Evolutionary conservation across 2,797 vertebrate species (phyloP), one percentile per base, ranked within the genome.

Genomic region (Labroides dimidiatus): DNA sequence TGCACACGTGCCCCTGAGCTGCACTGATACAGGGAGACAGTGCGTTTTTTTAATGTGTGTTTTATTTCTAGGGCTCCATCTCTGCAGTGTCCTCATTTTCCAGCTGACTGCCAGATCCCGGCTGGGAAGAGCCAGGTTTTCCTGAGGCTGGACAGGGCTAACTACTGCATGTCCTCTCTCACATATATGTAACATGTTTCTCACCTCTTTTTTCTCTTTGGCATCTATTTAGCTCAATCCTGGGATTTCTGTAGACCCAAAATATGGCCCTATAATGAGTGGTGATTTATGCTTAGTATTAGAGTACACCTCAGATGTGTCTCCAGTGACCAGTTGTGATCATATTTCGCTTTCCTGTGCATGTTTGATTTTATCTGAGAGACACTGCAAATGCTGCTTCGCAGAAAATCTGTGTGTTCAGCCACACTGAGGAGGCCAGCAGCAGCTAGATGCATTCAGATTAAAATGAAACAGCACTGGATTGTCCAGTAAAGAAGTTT

Each of bases 11-110:
- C 80, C 86, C 82, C 87, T 84, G 75, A 86, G 88, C 84, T 72
- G 67, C 24, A 10, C 84, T 84, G 81, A 88, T 82, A 77, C 81
- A 80, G 64, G 47, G 27, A 86, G 85, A 81, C 73, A 23, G 75
- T 75, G 57, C 19, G n/a, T 62, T 43, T 49, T 65, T 72, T 72
- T 64, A 41, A 66, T 68, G 52, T 73, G 62, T 80, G 69, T 76
- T 85, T 85, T 80, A 78, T 87, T 87, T 91, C 87, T 82, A 84
- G 82, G 75, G 71, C 88, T 88, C 43, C 41, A 15, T 86, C 80
- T 89, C 89, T 86, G 89, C 87, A 86, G 85, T 90, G 89, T 82
- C 89, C 89, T 89, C 75, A 76, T 90, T 92, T 91, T 91, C 81
- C 64, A 84, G 69, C 80, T 76, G 75, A 89, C 77, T 87, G 73